Conservation (phyloP, 2,113 vertebrate genomes). For the Acanthisitta chloris region DNA sequence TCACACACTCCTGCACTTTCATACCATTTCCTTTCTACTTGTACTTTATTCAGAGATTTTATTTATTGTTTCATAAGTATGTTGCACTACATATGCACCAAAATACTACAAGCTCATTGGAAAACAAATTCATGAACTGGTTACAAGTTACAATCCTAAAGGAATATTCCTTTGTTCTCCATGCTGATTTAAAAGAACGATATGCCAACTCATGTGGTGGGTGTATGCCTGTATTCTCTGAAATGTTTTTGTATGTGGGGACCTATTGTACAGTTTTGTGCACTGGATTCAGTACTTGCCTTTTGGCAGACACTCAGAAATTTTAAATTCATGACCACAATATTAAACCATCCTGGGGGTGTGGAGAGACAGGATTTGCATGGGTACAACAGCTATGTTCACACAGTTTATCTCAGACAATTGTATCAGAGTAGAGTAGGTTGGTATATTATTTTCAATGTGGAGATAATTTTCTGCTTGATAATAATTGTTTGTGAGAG, state of each 20-base stretch:
- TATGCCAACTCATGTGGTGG: constrained; percentile 70
- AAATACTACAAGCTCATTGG: not conserved
- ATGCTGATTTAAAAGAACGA: not conserved
- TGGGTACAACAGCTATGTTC: not conserved
- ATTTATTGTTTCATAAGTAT: not conserved
- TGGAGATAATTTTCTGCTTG: not conserved
- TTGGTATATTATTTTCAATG: constrained; percentile 33
- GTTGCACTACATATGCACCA: not conserved
- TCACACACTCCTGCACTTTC: not conserved
- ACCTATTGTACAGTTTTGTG: constrained; percentile 73
- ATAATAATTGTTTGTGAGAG: not conserved
- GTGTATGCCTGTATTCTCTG: constrained; percentile 67
- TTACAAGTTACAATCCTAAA: not conserved
- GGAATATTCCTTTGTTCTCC: not conserved
- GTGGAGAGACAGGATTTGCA: not conserved
- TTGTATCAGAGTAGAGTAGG: constrained; percentile 40
- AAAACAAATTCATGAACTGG: not conserved
- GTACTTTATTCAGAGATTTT: not conserved
- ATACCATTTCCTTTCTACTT: not conserved
- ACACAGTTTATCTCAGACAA: constrained; percentile 54
- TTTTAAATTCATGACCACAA: constrained; percentile 53
- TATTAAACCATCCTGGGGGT: constrained; percentile 59
- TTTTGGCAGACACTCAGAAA: constrained; percentile 67
- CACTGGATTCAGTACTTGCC: constrained; percentile 75
- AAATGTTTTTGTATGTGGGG: constrained; percentile 76